Conservation (phyloP, 2,113 vertebrate species). For the Corythornis madagascariensis region DNA sequence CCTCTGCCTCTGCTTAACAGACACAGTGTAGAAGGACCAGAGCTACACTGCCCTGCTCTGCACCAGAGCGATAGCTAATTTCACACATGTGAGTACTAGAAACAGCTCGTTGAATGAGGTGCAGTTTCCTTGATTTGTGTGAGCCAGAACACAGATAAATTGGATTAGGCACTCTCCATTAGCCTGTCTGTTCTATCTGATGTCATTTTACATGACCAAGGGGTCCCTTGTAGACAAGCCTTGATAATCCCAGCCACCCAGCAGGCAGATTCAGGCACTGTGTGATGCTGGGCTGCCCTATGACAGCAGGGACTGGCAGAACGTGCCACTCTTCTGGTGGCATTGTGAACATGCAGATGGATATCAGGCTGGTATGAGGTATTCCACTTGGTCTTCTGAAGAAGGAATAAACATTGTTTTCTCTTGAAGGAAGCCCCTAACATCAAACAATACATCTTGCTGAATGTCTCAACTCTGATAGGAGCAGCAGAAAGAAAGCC, state of each 20-base stretch:
- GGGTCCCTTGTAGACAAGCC: not conserved
- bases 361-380: not conserved
- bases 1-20: not conserved
- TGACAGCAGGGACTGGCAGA: not conserved
- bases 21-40: not conserved
- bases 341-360: not conserved
- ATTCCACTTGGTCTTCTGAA: not conserved
- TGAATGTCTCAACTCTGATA: not conserved
- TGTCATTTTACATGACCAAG: not conserved
- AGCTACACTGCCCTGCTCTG: not conserved
- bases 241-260: not conserved
- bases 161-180: not conserved
- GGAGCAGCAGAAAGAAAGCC: not conserved
- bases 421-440: not conserved
- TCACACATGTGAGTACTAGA: not conserved
- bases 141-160: not conserved
- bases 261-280: not conserved
- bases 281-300: not conserved
- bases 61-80: not conserved
- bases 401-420: not conserved
- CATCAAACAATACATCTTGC: not conserved
- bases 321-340: not conserved
- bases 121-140: not conserved
- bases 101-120: not conserved
- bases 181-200: not conserved